phyloP scores from a whole-genome alignment of 2,888 invertebrate species.

The Drosophila recens region DNA sequence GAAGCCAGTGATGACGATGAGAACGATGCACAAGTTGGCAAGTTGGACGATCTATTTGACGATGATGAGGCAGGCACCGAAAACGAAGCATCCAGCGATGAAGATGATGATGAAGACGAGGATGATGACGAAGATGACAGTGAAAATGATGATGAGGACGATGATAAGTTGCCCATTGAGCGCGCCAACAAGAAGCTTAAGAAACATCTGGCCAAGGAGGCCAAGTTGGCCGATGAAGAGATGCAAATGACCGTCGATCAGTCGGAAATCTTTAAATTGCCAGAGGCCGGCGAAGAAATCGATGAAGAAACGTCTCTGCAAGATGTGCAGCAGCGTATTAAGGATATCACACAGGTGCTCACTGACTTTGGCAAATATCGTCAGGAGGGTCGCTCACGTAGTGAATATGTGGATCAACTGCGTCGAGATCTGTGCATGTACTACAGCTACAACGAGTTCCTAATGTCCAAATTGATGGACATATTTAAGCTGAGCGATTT shows the following conservation, averaged over 20 bases:
- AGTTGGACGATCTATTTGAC: slow-evolving; percentile 80
- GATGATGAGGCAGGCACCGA: slow-evolving; percentile 50
- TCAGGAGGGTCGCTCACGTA: slow-evolving; percentile 89
- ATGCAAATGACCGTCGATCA: slow-evolving; percentile 92
- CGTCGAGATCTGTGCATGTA: slow-evolving; percentile 95
- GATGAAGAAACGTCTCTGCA: slow-evolving; percentile 91
- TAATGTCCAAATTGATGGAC: slow-evolving; percentile 96
- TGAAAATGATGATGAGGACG: slow-evolving; percentile 86
- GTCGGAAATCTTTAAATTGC: slow-evolving; percentile 92
- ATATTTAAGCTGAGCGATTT: slow-evolving; percentile 94
- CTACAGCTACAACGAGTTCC: slow-evolving; percentile 98
- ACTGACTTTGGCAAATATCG: slow-evolving; percentile 91
- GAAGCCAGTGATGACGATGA: slow-evolving; percentile 35
- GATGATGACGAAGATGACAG: slow-evolving; percentile 82
- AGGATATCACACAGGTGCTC: slow-evolving; percentile 92
- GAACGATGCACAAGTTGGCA: slow-evolving; percentile 75
- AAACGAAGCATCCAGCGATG: slow-evolving; percentile 84
- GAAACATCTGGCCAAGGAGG: slow-evolving; percentile 89
- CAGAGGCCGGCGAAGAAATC: slow-evolving; percentile 91
- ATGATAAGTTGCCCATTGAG: slow-evolving; percentile 94
- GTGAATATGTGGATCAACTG: slow-evolving; percentile 93
- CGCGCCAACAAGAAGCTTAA: slow-evolving; percentile 92
- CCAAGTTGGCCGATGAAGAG: slow-evolving; percentile 92
- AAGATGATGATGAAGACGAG: slow-evolving; percentile 52
- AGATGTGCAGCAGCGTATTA: slow-evolving; percentile 95